A percentile compares a stretch with the other conserved stretches of the same genome.
Evolutionary conservation across 1,140 invertebrate species (phyloP).

Genomic region (Solenopsis fugax): DNA sequence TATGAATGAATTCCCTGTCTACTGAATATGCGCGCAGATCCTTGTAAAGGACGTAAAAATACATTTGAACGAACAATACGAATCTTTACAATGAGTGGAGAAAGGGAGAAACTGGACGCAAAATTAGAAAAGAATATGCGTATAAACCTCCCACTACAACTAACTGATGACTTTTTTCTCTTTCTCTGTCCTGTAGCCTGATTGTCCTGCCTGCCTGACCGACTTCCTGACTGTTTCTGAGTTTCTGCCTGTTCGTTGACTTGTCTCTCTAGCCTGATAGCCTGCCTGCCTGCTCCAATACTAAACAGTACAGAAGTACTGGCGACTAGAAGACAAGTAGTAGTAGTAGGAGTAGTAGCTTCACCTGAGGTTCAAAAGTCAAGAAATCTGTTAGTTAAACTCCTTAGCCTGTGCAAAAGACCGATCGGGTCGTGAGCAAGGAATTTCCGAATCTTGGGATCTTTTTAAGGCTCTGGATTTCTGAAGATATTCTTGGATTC

Average conservation of each 20-base stretch:
- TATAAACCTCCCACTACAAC: conserved; percentile 81
- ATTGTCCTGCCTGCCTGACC: conserved; percentile 77
- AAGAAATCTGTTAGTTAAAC: conserved; percentile 85
- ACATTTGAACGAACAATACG: conserved; percentile 17
- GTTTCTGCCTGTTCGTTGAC: conserved; percentile 78
- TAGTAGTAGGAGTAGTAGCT: conserved; percentile 81
- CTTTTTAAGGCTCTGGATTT: conserved; percentile 4
- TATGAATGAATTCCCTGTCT: conserved; percentile 24
- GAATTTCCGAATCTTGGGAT: conserved; percentile 58
- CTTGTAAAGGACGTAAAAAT: conserved; percentile 9
- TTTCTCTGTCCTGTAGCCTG: conserved; percentile 82
- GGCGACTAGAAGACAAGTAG: conserved; percentile 86
- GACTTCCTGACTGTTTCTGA: conserved; percentile 67
- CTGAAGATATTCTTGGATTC: neutral
- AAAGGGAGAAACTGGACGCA: conserved; percentile 21
- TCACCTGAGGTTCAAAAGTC: conserved; percentile 87
- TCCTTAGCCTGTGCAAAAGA: conserved; percentile 52
- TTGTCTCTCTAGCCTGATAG: conserved; percentile 83
- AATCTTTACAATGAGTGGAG: conserved; percentile 40
- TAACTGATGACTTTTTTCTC: conserved; percentile 84
- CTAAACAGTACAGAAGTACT: conserved; percentile 86
- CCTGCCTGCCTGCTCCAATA: conserved; percentile 85
- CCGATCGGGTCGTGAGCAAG: conserved; percentile 51
- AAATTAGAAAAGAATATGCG: conserved; percentile 79
- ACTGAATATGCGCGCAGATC: conserved; percentile 18